Evolutionary conservation across 2,113 vertebrate genomes (phyloP), one percentile per base, ranked within the genome.

Genomic region (Hiodon alosoides): DNA sequence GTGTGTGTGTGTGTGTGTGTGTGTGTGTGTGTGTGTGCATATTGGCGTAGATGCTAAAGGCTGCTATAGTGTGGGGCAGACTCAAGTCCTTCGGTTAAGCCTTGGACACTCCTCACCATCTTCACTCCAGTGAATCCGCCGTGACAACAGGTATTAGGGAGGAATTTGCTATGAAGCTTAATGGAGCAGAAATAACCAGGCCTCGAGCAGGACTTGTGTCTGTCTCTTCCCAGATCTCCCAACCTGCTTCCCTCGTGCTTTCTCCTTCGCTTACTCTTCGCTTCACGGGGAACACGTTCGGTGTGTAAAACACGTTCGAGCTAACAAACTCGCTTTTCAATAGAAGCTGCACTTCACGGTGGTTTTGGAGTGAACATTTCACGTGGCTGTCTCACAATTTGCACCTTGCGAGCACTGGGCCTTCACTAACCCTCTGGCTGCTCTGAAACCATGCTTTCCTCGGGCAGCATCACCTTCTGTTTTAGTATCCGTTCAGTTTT

Each of bases 91-190:
- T 59, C 58, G 14, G 6, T 8, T 57, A 8, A n/a, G 65, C 11
- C n/a, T 48, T 5, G 8, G 17, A 6, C 16, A 48, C 17, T 52
- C 51, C 31, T 87, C 85, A 86, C 80, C 69, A 78, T 78, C 84
- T 76, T 84, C 86, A 83, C 80, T 82, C 76, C 83, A 78, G 79
- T 79, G 83, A 81, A 79, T 84, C 77, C 66, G 73, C 80, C 16
- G 82, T 85, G 83, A 87, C 86, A 86, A 88, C 87, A 89, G 84
- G 85, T 89, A 90, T 87, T 84, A 86, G 82, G 83, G 59, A 83
- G 76, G 84, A 80, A 85, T 88, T 83, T 84, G 75, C 81, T 77
- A 77, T 77, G 74, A 83, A 85, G 85, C 85, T 78, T 87, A 87
- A 89, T 90, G 87, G 87, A 86, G 86, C 89, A 86, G 67, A 78